Evolutionary conservation across 2,113 vertebrate genomes (phyloP), one percentile per base, ranked within the genome.

Genomic region (Heterocephalus glaber): DNA sequence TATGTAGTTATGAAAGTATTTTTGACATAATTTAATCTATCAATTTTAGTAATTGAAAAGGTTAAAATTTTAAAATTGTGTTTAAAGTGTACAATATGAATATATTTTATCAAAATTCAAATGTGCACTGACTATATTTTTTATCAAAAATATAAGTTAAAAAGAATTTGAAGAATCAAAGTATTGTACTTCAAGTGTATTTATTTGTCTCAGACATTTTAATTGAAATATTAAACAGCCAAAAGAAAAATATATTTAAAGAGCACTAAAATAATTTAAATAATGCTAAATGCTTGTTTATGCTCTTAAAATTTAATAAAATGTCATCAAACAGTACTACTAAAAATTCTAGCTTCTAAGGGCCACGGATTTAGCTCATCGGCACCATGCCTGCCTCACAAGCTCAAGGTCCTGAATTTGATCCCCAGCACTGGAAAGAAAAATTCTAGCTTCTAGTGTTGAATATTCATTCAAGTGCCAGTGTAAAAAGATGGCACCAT

Each of bases 201-300:
- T 93, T 60, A 17, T 77, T 89, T 76, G 11, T 38, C 38, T 72
- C 86, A 92, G 89, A 61, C 77, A 65, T 65, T 83, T 91, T 90
- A 87, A 89, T 44, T 77, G 84, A 84, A 76, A 81, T 79, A 11
- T 60, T 87, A 33, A 86, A 61, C 9, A 63, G 1, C 2, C 6
- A 66, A 89, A 80, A 35, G 2, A 0, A 52, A 63, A 44, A 14
- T 38, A 44, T 54, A 90, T 26, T 76, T 82, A 72, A 89, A 88
- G 28, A 84, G 38, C 56, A 79, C 87, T 91, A 76, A 86, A 66
- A 38, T 83, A 86, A 85, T 81, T 95, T 88, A 58, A 74, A 47
- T 76, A 56, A 66, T 44, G 5, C 3, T 52, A 13, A 60, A 60
- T 79, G 77, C 49, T 47, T 76, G 44, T 17, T 56, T 74, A 74